A percentile compares a stretch with the other conserved stretches of the same genome.
Evolutionary conservation across 2,113 vertebrate species (phyloP).

Genomic region (Ivindomyrus marchei): DNA sequence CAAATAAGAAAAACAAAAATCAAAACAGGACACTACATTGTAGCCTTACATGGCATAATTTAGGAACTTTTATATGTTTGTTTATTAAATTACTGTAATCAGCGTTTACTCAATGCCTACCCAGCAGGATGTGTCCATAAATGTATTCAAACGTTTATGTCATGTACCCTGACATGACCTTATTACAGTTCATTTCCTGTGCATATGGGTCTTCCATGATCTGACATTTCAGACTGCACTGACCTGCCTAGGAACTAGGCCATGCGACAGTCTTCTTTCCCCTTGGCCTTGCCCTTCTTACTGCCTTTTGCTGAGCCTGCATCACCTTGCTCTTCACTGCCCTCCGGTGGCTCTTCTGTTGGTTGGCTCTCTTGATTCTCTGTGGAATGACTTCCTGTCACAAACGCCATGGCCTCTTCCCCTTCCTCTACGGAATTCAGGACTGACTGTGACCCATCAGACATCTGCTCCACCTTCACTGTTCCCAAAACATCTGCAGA

Average conservation of each 20-base stretch:
- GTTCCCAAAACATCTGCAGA: neutral
- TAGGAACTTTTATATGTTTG: neutral
- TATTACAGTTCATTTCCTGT: neutral
- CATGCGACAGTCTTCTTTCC: conserved; percentile 80
- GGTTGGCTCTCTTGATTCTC: conserved; percentile 7
- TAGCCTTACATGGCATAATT: neutral
- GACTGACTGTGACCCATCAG: conserved; percentile 9
- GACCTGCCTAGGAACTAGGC: conserved; percentile 49
- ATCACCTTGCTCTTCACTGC: conserved; percentile 41
- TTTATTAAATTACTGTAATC: neutral
- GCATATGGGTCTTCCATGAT: neutral
- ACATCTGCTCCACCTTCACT: neutral
- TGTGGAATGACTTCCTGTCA: neutral
- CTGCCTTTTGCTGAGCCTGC: conserved; percentile 44
- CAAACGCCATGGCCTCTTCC: conserved; percentile 20
- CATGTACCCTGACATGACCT: neutral
- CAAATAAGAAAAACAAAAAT: neutral
- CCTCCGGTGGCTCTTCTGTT: conserved; percentile 13
- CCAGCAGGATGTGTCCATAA: neutral
- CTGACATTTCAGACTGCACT: neutral
- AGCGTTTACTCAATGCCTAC: neutral
- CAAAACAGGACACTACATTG: neutral
- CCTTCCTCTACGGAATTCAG: conserved; percentile 26
- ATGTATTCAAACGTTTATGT: neutral
- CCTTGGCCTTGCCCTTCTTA: conserved; percentile 66